These are phyloP conservation scores for Oegoconia quadripuncta DNA, from an alignment of 2,888 invertebrate species.

Conservation along the genomic window DNA sequence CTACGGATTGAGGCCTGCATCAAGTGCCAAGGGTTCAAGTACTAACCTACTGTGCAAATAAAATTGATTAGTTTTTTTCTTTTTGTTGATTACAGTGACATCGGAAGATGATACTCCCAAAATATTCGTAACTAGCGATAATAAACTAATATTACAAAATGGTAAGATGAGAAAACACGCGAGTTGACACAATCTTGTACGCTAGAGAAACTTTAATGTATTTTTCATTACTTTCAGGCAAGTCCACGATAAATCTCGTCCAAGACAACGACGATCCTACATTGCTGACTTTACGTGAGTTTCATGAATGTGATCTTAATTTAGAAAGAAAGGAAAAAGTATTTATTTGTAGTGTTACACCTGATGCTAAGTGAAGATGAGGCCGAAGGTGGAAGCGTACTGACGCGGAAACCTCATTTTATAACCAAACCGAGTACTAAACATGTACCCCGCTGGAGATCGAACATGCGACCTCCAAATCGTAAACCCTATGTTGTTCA, in stretches of 20 bases:
- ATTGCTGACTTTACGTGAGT: conserved; percentile 35
- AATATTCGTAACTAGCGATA: conserved; percentile 28
- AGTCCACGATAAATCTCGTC: conserved; percentile 28
- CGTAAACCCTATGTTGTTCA: too few relatives aligned
- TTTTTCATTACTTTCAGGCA: conserved; percentile 18
- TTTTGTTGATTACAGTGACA: conserved; percentile 13
- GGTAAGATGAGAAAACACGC: conserved; percentile 15
- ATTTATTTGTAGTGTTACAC: neutral
- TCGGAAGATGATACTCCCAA: conserved; percentile 15
- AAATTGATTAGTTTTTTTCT: conserved; percentile 5
- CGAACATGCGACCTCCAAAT: too few relatives aligned
- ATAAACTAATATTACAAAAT: conserved; percentile 29
- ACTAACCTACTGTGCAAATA: neutral
- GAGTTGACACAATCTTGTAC: neutral
- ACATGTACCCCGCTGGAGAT: too few relatives aligned
- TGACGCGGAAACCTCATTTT: neutral
- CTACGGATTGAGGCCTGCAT: too few relatives aligned
- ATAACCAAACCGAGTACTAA: neutral
- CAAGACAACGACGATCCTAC: conserved; percentile 34
- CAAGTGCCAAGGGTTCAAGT: too few relatives aligned
- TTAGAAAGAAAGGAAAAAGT: too few relatives aligned
- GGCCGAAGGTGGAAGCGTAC: too few relatives aligned
- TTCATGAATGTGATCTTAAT: too few relatives aligned
- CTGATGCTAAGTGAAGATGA: too few relatives aligned
- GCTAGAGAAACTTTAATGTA: neutral